Base-by-base conservation (phyloP, 2,113 vertebrate genomes). In the Nannobrachium achirus region DNA sequence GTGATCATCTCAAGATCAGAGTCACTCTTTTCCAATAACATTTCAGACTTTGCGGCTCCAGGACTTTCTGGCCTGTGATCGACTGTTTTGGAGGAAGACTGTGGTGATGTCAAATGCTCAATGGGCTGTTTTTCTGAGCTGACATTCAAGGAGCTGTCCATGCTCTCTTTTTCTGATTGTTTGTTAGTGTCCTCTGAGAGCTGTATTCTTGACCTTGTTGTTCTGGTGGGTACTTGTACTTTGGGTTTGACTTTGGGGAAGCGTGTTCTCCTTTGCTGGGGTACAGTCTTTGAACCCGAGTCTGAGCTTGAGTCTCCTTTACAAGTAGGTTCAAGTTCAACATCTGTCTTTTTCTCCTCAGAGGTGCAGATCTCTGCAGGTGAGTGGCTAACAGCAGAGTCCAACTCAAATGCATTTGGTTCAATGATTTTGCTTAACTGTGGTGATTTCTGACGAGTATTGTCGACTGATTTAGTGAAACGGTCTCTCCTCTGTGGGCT, bases 191-290 rank as follows among this genome's bases (percentile, higher is more conserved):
- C 66, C 18, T 40, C n/a, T 6, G 16, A 3, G 15, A 44, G 9
- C 46, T 64, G 56, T 2, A 7, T 48, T 50, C 60, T 80, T 16
- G 69, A 39, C 6, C 7, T 48, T 25, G n/a, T 15, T 15, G 44
- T 52, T 71, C 75, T 63, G 19, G 39, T 38, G 1, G 60, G 46
- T 9, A 52, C 60, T 8, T 13, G 67, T 20, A 89, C 33, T 71
- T 66, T 86, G 9, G 86, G 83, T 65, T 76, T 87, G 44, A 78
- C 42, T 11, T 73, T 33, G 25, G 25, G 25, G 25, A 33, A 33
- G 25, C 25, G 25, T 33, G 25, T 0, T 33, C 25, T 33, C 25
- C 25, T 33, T 33, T 33, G 25, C 25, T 33, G 25, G 25, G 25
- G 25, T 33, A 33, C 25, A 4, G 25, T 33, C 25, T 33, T 33